Conservation (phyloP, 1,140 invertebrate genomes). For the Schlechtendalia chinensis region DNA sequence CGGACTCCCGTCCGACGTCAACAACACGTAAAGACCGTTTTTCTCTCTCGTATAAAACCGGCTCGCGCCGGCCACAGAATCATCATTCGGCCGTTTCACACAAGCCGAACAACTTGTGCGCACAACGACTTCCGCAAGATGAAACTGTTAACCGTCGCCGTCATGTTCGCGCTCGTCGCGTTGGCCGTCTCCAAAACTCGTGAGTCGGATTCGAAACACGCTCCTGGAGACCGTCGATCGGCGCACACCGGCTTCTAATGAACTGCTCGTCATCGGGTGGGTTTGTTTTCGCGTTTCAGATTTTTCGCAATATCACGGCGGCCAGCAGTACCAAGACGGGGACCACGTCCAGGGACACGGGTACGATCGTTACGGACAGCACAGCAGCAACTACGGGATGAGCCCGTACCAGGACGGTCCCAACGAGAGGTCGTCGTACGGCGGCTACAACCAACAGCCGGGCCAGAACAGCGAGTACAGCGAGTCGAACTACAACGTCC, state of each 20-base stretch:
- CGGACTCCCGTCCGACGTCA: too few species aligned
- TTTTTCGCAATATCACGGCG: neutral
- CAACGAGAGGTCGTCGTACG: neutral
- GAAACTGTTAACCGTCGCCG: neutral
- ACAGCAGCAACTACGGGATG: neutral
- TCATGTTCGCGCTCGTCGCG: neutral
- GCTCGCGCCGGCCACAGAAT: too few species aligned
- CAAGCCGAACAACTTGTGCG: too few species aligned
- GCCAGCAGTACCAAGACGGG: too few species aligned
- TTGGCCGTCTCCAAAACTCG: neutral
- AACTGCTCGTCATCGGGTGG: too few species aligned
- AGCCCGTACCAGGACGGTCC: neutral
- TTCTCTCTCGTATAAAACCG: conserved; percentile 22
- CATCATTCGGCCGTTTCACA: neutral
- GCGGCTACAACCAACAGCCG: neutral
- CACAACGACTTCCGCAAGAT: too few species aligned
- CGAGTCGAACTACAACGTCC: neutral
- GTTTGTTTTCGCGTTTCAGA: neutral
- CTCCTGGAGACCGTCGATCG: too few species aligned
- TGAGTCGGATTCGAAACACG: too few species aligned
- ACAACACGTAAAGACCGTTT: too few species aligned
- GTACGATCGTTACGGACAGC: neutral
- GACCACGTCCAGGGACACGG: neutral
- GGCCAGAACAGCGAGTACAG: neutral
- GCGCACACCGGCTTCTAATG: too few species aligned